phyloP scores from a whole-genome alignment of 2,113 vertebrate species.

The Cebidichthys violaceus region DNA sequence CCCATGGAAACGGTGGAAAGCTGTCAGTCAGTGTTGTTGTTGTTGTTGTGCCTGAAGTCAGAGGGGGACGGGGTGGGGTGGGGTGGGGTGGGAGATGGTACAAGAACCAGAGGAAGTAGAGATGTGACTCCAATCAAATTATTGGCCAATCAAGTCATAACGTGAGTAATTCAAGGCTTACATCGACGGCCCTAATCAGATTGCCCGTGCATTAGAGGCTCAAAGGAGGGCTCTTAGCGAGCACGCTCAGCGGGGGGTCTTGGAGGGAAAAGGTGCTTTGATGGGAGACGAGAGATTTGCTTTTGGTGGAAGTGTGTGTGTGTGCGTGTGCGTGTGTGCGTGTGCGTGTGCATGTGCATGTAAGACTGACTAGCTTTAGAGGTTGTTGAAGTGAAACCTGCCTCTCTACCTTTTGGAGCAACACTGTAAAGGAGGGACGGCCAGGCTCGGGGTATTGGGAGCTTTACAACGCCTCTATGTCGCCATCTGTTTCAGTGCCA shows the following conservation, averaged over 20 bases:
- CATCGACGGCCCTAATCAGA: conserved; percentile 89
- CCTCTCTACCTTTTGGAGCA: conserved; percentile 47
- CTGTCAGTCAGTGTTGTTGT: conserved; percentile 61
- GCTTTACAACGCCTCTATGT: conserved; percentile 57
- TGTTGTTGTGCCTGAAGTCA: conserved; percentile 52
- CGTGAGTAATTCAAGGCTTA: conserved; percentile 91
- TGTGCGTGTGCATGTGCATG: conserved; percentile 11
- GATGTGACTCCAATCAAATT: conserved; percentile 95
- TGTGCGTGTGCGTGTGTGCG: conserved; percentile 13
- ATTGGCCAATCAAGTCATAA: conserved; percentile 92
- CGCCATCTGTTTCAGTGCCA: conserved; percentile 68
- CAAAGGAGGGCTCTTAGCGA: conserved; percentile 82
- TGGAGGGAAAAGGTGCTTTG: conserved; percentile 54
- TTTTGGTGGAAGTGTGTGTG: conserved; percentile 27
- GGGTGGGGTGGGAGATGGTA: conserved; percentile 48
- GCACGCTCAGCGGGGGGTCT: conserved; percentile 69
- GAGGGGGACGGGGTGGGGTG: conserved; percentile 7
- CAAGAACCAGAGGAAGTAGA: conserved; percentile 79
- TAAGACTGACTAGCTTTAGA: conserved; percentile 13
- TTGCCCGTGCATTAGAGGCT: conserved; percentile 90
- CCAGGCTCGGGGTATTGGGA: conserved; percentile 30
- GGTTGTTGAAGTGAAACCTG: conserved; percentile 47
- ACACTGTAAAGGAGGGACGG: conserved; percentile 28
- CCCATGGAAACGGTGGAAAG: conserved; percentile 63
- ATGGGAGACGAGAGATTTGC: conserved; percentile 63